phyloP scores from a whole-genome alignment of 1,140 invertebrate genomes.

The Doryteuthis pealeii region DNA sequence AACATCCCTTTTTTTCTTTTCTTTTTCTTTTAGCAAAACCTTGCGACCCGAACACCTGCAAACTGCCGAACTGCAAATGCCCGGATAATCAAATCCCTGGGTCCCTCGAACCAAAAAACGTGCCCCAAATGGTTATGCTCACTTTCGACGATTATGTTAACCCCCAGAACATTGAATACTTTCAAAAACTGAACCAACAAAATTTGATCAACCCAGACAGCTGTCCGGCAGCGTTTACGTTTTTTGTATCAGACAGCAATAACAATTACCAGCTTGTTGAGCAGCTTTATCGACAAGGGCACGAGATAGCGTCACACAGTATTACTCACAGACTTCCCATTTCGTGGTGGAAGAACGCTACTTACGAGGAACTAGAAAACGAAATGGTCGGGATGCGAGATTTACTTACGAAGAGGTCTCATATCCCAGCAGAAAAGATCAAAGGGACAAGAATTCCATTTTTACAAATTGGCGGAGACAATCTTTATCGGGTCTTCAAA shows the following conservation, averaged over 20 bases:
- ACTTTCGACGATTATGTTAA: conserved; percentile 25
- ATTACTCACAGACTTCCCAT: conserved; percentile 68
- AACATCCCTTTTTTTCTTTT: background rate
- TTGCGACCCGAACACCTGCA: conserved; percentile 66
- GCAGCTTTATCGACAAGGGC: conserved; percentile 89
- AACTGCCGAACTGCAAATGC: conserved; percentile 91
- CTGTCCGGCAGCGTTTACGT: conserved; percentile 94
- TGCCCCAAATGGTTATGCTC: conserved; percentile 22
- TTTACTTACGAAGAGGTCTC: conserved; percentile 89
- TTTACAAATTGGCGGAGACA: conserved; percentile 33
- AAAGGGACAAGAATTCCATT: conserved; percentile 85
- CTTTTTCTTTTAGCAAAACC: background rate
- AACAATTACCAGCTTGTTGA: conserved; percentile 97
- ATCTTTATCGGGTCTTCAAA: conserved; percentile 70
- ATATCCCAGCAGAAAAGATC: conserved; percentile 90
- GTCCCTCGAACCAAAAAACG: background rate
- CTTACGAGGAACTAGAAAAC: conserved; percentile 86
- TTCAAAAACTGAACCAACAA: background rate
- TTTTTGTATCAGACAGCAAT: conserved; percentile 94
- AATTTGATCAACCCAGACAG: conserved; percentile 79
- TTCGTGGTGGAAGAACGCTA: conserved; percentile 16
- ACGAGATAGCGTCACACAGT: conserved; percentile 95
- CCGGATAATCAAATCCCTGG: conserved; percentile 63
- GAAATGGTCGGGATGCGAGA: conserved; percentile 96
- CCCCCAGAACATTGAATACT: conserved; percentile 6